These are phyloP conservation scores for Heliangelus exortis DNA, from an alignment of 2,797 vertebrate species.

Conservation along the genomic window DNA sequence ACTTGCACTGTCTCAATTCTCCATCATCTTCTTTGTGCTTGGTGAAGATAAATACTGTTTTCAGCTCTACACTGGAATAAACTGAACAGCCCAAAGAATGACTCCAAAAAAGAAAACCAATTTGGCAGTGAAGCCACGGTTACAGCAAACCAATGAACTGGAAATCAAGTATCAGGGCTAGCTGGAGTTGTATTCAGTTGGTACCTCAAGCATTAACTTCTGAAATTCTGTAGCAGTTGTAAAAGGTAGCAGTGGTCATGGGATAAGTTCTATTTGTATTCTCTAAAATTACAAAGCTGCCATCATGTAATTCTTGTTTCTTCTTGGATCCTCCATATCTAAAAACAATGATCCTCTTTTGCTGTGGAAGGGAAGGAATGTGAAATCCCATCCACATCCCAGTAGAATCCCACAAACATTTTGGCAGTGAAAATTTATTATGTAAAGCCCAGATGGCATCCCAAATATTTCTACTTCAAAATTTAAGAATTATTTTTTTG, in stretches of 20 bases:
- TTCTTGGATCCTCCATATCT: slow-evolving; percentile 25
- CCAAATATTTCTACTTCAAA: slow-evolving; percentile 64
- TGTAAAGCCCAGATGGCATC: slow-evolving; percentile 70
- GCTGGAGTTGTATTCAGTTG: background rate
- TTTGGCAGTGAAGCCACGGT: background rate
- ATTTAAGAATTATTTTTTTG: background rate
- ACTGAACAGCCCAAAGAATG: background rate
- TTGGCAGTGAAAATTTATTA: slow-evolving; percentile 65
- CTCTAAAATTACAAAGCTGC: background rate
- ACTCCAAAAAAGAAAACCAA: background rate
- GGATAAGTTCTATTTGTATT: background rate
- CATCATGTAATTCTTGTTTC: background rate
- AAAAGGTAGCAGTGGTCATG: background rate
- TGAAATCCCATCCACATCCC: slow-evolving; percentile 66
- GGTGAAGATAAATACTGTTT: background rate
- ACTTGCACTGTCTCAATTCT: background rate
- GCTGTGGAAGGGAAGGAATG: slow-evolving; percentile 58
- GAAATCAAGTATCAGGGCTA: background rate
- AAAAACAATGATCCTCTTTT: slow-evolving; percentile 60
- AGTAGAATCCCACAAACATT: slow-evolving; percentile 66
- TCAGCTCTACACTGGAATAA: background rate
- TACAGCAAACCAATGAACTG: background rate
- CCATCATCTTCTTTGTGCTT: background rate
- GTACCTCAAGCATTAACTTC: background rate
- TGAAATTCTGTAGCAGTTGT: background rate